phyloP scores from a whole-genome alignment of 2,113 vertebrate species.

The Myotis brandtii region DNA sequence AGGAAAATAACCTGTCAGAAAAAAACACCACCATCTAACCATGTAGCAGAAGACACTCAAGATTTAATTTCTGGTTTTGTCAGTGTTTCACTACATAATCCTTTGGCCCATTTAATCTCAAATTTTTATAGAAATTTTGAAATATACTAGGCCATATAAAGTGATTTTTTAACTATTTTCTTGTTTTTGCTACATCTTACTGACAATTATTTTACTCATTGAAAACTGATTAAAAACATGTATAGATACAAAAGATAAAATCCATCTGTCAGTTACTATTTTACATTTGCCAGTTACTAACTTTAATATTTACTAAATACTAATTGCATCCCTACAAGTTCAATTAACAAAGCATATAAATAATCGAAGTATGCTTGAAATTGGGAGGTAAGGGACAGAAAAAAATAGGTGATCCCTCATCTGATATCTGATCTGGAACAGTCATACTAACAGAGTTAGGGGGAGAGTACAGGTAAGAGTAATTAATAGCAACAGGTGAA shows the following conservation, averaged over 20 bases:
- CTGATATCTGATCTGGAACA: background rate
- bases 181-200: background rate
- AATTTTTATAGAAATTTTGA: conserved; percentile 3
- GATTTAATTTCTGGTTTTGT: background rate
- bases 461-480: background rate
- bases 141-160: background rate
- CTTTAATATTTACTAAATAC: conserved; percentile 1
- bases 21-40: background rate
- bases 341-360: background rate
- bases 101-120: background rate
- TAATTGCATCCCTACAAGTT: background rate
- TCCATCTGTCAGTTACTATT: background rate
- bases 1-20: conserved; percentile 1
- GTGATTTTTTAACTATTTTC: background rate
- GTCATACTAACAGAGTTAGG: background rate
- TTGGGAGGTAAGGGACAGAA: background rate
- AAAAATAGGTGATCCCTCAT: background rate
- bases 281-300: background rate
- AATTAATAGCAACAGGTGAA: background rate
- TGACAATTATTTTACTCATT: conserved; percentile 23
- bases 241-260: background rate
- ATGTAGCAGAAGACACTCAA: background rate
- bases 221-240: background rate
- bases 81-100: background rate
- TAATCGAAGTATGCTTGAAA: background rate